A percentile compares a stretch with the other conserved stretches of the same genome.
Conservation (phyloP, 1,140 invertebrate species). For the Anthonomus grandis region DNA sequence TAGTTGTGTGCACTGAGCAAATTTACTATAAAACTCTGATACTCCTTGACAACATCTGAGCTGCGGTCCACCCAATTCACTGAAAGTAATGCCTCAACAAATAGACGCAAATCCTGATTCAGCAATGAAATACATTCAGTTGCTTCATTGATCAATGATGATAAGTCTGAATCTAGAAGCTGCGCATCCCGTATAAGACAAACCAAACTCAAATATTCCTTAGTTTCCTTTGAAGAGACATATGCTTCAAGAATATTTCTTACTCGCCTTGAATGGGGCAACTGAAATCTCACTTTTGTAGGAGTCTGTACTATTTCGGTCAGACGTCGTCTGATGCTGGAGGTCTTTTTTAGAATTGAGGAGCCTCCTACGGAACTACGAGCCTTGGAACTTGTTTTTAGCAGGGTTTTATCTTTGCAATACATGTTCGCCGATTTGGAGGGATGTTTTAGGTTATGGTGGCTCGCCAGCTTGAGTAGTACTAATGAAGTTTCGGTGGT, state of each 20-base stretch:
- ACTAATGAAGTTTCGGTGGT: no score
- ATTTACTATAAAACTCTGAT: constrained; percentile 61
- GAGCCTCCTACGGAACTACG: constrained; percentile 8
- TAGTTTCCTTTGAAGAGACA: constrained; percentile 23
- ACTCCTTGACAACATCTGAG: constrained; percentile 52
- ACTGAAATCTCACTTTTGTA: constrained; percentile 42
- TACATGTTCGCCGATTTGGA: constrained; percentile 1
- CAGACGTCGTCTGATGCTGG: constrained; percentile 28
- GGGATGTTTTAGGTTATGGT: background rate
- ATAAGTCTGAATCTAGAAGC: constrained; percentile 57
- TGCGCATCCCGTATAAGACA: constrained; percentile 41
- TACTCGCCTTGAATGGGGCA: constrained; percentile 43
- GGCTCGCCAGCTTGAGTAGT: background rate
- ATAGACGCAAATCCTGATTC: constrained; percentile 53
- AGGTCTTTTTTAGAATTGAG: constrained; percentile 36
- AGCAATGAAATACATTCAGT: constrained; percentile 58
- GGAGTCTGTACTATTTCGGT: constrained; percentile 26
- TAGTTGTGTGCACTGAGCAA: constrained; percentile 61
- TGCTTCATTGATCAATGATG: constrained; percentile 54
- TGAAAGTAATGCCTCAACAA: constrained; percentile 62
- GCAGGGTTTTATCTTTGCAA: constrained; percentile 1
- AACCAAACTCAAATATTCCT: constrained; percentile 43
- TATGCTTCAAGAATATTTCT: constrained; percentile 38
- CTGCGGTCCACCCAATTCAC: constrained; percentile 56
- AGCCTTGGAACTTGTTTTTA: background rate